Conservation (phyloP, 2,888 invertebrate species). For the Cryptophagus acutangulus region DNA sequence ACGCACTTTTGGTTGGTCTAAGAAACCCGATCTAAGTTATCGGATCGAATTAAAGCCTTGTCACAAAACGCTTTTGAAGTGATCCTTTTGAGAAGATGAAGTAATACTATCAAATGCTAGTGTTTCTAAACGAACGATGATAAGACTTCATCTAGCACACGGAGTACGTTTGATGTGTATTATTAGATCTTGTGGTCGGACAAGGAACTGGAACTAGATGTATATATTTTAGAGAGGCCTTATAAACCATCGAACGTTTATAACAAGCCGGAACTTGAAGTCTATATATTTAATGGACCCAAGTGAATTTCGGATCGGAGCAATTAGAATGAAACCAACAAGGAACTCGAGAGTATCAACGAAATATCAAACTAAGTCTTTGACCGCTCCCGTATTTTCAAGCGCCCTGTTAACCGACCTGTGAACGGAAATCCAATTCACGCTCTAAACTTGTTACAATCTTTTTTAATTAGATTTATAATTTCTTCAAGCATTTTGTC, state of each 20-base stretch:
- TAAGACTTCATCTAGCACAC: constrained; percentile 31
- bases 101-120: constrained; percentile 32
- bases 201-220: constrained; percentile 14
- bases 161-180: constrained; percentile 20
- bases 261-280: constrained; percentile 6
- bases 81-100: constrained; percentile 30
- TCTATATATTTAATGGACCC: constrained; percentile 25
- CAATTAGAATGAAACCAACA: constrained; percentile 32
- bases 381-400: too few species aligned
- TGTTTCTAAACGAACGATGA: constrained; percentile 30
- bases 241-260: constrained; percentile 4
- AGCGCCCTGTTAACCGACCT: too few species aligned
- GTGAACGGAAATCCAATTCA: too few species aligned
- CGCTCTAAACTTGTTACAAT: too few species aligned
- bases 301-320: constrained; percentile 29
- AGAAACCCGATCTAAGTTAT: constrained; percentile 32
- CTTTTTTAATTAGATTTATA: too few species aligned
- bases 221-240: too few species aligned
- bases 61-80: constrained; percentile 34
- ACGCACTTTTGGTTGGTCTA: too few species aligned
- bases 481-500: too few species aligned
- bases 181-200: constrained; percentile 13
- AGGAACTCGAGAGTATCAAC: background rate
- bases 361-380: constrained; percentile 2
- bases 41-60: constrained; percentile 34